phyloP scores from a whole-genome alignment of 2,797 vertebrate species.

The Dicrostonyx torquatus region DNA sequence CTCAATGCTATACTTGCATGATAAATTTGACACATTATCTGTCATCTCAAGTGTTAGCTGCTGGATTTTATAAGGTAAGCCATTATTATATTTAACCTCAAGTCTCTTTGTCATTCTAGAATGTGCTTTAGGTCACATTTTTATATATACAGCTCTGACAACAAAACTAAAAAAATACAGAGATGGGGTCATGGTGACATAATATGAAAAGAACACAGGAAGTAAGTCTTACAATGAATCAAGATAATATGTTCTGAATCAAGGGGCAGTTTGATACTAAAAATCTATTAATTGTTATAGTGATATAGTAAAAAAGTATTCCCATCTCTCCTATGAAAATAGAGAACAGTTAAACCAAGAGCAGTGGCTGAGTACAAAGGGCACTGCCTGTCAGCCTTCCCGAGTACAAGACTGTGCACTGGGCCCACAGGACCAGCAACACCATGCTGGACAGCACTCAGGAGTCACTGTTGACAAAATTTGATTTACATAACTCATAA shows the following conservation, averaged over 20 bases:
- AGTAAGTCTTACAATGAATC: neutral
- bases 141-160: neutral
- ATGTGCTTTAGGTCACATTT: neutral
- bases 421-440: neutral
- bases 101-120: neutral
- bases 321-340: neutral
- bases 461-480: neutral
- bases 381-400: accelerated
- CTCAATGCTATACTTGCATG: neutral
- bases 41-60: neutral
- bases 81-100: neutral
- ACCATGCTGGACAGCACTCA: neutral
- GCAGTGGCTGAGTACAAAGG: neutral
- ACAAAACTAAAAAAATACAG: neutral
- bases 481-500: neutral
- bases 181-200: neutral
- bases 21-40: neutral
- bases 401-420: accelerated
- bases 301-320: neutral
- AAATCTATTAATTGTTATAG: neutral
- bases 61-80: neutral
- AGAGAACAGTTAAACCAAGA: neutral
- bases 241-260: neutral
- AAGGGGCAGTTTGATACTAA: neutral
- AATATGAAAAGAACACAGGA: neutral